A percentile compares a stretch with the other conserved stretches of the same genome.
Evolutionary conservation across 2,113 vertebrate genomes (phyloP).

Genomic region (Phylloscopus whistleri): DNA sequence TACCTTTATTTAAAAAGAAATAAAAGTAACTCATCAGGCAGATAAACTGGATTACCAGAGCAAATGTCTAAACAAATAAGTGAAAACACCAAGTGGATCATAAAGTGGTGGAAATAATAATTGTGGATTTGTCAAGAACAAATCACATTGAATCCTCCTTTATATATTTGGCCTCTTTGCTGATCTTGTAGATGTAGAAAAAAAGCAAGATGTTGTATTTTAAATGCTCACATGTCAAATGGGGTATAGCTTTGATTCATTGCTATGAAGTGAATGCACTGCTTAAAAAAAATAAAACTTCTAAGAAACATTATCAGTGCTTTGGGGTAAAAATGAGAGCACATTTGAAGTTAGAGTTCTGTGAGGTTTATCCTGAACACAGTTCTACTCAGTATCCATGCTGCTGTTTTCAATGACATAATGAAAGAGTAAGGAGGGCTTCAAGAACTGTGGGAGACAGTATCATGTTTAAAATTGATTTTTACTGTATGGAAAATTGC

Average conservation of each 20-base stretch:
- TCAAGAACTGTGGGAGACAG: background rate
- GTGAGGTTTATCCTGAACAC: background rate
- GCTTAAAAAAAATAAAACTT: background rate
- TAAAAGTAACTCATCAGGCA: background rate
- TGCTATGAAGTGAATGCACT: background rate
- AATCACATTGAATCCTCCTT: fast-evolving
- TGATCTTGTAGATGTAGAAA: background rate
- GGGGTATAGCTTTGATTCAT: background rate
- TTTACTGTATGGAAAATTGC: background rate
- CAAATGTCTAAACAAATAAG: background rate
- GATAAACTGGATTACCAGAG: background rate
- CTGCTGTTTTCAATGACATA: background rate
- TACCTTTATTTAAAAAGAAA: background rate
- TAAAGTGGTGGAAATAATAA: background rate
- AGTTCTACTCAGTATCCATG: background rate
- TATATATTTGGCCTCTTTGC: background rate
- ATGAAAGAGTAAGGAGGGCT: background rate
- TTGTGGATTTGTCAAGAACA: background rate
- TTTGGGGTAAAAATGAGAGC: background rate
- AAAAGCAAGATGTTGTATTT: background rate
- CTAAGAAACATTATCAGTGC: background rate
- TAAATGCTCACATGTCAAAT: background rate
- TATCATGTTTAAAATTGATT: background rate
- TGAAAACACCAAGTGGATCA: background rate
- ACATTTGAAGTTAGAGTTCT: background rate